Conservation (phyloP, 2,888 invertebrate species). For the Lasioglossum figueresi region DNA sequence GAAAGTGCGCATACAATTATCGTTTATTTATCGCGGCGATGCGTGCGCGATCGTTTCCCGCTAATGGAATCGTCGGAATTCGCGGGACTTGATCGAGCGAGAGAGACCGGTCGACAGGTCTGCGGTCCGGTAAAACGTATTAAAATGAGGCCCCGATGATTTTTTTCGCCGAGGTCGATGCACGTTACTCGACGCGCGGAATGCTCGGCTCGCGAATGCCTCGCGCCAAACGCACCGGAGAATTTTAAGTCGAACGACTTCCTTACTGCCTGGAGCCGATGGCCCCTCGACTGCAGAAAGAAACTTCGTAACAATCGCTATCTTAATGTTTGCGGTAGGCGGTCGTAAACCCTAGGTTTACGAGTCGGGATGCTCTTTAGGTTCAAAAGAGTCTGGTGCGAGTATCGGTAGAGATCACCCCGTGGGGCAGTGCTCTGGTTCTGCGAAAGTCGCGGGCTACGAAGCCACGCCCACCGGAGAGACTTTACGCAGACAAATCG, state of each 20-base stretch:
- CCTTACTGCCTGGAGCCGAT: constrained; percentile 27
- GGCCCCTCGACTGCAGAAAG: background rate
- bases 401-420: background rate
- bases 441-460: background rate
- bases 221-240: constrained; percentile 25
- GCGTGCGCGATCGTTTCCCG: constrained; percentile 13
- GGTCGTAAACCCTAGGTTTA: constrained; percentile 33
- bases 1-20: constrained; percentile 64
- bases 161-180: constrained; percentile 27
- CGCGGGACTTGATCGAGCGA: background rate
- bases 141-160: constrained; percentile 27
- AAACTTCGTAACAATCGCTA: constrained; percentile 25
- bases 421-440: background rate
- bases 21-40: constrained; percentile 50
- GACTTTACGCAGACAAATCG: background rate
- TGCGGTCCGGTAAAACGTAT: constrained; percentile 27
- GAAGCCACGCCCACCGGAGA: background rate
- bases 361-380: constrained; percentile 6
- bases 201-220: constrained; percentile 23
- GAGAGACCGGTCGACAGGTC: background rate
- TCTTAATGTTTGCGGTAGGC: constrained; percentile 29
- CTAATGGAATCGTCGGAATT: constrained; percentile 38
- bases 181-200: constrained; percentile 16
- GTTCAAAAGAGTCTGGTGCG: background rate
- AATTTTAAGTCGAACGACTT: constrained; percentile 50